phyloP scores from a whole-genome alignment of 2,113 vertebrate genomes.

The Orientallactaga bullata region DNA sequence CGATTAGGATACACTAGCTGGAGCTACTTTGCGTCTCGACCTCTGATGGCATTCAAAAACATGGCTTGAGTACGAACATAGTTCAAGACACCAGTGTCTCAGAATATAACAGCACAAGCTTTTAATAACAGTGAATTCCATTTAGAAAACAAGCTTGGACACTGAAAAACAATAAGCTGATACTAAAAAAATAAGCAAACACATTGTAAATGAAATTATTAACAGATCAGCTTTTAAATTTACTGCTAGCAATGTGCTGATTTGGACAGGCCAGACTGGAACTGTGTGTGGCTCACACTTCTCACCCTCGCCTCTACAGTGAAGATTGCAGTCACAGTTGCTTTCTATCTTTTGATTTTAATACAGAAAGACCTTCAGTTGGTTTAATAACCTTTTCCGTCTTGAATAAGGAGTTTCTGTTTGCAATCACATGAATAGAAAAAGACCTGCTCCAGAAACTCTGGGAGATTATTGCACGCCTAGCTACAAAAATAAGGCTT shows the following conservation, averaged over 20 bases:
- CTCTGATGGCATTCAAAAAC: not conserved
- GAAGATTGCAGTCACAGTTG: slow-evolving; percentile 72
- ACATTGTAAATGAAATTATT: slow-evolving; percentile 40
- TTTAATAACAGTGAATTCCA: slow-evolving; percentile 55
- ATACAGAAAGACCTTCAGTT: slow-evolving; percentile 74
- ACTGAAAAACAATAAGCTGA: slow-evolving; percentile 37
- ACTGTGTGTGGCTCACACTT: not conserved
- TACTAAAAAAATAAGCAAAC: slow-evolving; percentile 62
- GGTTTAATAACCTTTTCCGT: slow-evolving; percentile 84
- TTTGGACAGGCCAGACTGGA: not conserved
- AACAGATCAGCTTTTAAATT: slow-evolving; percentile 1
- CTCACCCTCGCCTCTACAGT: slow-evolving; percentile 49
- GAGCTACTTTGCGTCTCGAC: not conserved
- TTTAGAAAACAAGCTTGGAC: slow-evolving; percentile 58
- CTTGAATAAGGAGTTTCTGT: slow-evolving; percentile 86
- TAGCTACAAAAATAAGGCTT: slow-evolving; percentile 80
- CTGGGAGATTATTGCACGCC: slow-evolving; percentile 84
- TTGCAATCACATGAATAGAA: slow-evolving; percentile 82
- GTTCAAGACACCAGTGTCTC: not conserved
- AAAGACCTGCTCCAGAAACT: slow-evolving; percentile 78
- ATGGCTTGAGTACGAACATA: not conserved
- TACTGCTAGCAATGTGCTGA: not conserved
- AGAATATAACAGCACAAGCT: not conserved
- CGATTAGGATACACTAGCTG: not conserved
- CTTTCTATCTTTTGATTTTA: slow-evolving; percentile 76